Base-by-base conservation (phyloP, 2,888 invertebrate species). In the Eulithis testata region DNA sequence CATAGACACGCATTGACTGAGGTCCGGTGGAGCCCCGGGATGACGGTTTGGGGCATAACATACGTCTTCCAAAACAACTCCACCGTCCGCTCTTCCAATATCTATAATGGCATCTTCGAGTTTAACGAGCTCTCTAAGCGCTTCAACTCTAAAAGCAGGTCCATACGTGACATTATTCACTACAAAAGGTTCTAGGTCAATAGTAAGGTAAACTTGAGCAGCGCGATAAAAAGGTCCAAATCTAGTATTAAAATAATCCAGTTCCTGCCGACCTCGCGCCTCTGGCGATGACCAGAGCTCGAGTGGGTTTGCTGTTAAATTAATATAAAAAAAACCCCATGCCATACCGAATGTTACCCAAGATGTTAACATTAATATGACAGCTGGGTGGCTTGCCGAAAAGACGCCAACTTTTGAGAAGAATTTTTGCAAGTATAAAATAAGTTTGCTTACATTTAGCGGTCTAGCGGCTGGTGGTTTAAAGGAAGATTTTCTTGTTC, bases 171-270 rank as follows among this genome's bases (percentile, higher is more conserved):
- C 73, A 14, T 93, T 93, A 9, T 89, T 85, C 27, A 76, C 67
- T 66, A 77, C 74, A 71, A 93, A 88, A 6, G 86, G 69, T 0
- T 92, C 87, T 45, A 95, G 85, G 1, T 94, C 94, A 0, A 92
- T 87, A 0, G 96, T 90, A 43, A 99, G 94, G 76, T 97, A 98
- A 60, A 99, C 90, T 90, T 99, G 99, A 79, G 98, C 96, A 2
- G 97, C 96, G 60, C 98, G 94, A 84, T 97, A 98, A 87, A 98
- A 98, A 0, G 98, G 98, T 8, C 95, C 95, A 83, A 99, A 99
- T 77, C 96, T 95, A 11, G 94, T 87, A 84, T 99, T 98, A 79
- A 96, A 99, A 83, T 96, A 98, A 68, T 97, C 95, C 82, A 98
- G 96, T 80, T 99, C 97, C 49, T 94, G 81, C 65, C 99, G 94